Base-by-base conservation (phyloP, 2,888 invertebrate genomes). In the Hypselothyrea guttata region DNA sequence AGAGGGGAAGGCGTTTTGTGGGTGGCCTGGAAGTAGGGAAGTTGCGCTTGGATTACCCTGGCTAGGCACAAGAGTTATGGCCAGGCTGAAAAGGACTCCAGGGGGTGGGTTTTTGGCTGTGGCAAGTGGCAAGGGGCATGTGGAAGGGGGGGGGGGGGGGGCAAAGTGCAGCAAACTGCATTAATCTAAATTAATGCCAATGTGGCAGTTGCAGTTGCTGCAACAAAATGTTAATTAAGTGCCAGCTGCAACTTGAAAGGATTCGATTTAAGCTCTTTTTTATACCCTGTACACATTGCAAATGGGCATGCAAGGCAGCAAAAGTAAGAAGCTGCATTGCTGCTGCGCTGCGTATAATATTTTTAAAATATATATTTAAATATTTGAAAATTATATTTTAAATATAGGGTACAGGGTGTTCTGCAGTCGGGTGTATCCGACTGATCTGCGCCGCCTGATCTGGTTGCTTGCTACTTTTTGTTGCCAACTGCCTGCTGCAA, bases 181-280 rank as follows among this genome's bases (percentile, higher is more conserved):
- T 70, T 70, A 54, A 68, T 58, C 68, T 54, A 47, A 49, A 70
- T 58, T 63, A 66, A 52, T 60, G 55, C 44, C n/a, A 18, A 49
- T 40, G 18, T 53, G 18, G 38, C 34, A 42, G 35, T 45, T 41
- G 44, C 34, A 27, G 18, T 28, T 31, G 46, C 46, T n/a, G n/a
- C n/a, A n/a, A n/a, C n/a, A n/a, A n/a, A n/a, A 41, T 63, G 63
- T 52, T 65, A 71, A 68, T 64, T 57, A 63, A 40, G 46, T 42
- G 30, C 37, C 13, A 7, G 34, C 22, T 22, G 28, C 34, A 34
- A 59, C 49, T 65, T 58, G 37, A 52, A 68, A 55, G 72, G 61
- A 61, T 67, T 61, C 69, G 46, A 65, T 49, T 40, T 41, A 12
- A 44, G 35, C 42, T 33, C 22, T 22, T 22, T 22, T 22, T 22